Evolutionary conservation across 2,797 vertebrate genomes (phyloP), one percentile per base, ranked within the genome.

Genomic region (Muraenolepis orangiensis): DNA sequence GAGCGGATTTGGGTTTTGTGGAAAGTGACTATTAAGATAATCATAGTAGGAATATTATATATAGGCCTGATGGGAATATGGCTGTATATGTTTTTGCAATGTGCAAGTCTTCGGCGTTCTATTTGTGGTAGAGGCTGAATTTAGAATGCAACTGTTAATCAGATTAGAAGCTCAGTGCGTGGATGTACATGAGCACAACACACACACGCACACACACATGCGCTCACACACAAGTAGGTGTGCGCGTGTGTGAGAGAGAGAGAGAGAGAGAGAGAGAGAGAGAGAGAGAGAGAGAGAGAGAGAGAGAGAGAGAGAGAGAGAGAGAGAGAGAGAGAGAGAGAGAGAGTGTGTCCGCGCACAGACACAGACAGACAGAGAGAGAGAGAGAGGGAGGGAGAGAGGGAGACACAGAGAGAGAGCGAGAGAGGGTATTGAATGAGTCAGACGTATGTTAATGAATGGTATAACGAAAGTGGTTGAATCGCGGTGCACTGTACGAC

Each of bases 111-210:
- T 64, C n/a, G 2, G 57, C 23, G 5, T 12, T 13, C 57, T 91
- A 88, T 89, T 90, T 87, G 86, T 82, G 86, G 87, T 1, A 61
- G 72, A 80, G 71, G 66, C 70, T 80, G 82, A 79, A 82, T 82
- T 85, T 84, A 80, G 80, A 80, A 74, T 76, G 81, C 84, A 87
- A 87, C 79, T 80, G 82, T 80, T 91, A 90, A 89, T 89, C 86
- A 87, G 83, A 81, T 91, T 86, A 89, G 75, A 76, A 82, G 83
- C 86, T 88, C 82, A 82, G 86, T 82, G 74, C 74, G 77, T 81
- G 79, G 73, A 64, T 26, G 57, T 26, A 64, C 57, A 64, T 26
- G 57, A 64, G 10, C 57, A 64, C n/a, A 64, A 51, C 16, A 64
- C 57, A 64, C 42, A 18, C 5, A 51, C 57, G 26, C n/a, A 14